Evolutionary conservation across 2,113 vertebrate species (phyloP), one percentile per base, ranked within the genome.

Genomic region (Myotis yumanensis): DNA sequence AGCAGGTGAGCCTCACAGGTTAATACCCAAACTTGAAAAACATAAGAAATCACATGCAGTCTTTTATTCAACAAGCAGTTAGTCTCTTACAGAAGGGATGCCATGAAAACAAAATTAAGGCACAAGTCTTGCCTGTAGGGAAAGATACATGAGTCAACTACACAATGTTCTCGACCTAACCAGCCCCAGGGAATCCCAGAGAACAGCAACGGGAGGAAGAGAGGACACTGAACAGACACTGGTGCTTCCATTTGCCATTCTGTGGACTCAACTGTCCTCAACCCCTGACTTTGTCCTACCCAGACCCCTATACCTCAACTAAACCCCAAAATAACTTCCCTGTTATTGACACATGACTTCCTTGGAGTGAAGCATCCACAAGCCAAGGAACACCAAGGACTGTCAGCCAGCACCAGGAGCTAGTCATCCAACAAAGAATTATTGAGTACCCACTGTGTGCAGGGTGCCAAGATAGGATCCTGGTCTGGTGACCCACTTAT

Each of bases 101-200:
- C 40, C 43, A 30, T 28, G 20, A 51, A 68, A 90, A 64, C 46
- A 91, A 95, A 91, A 92, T 14, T 28, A 82, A 95, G 83, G 89
- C 35, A 54, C 37, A n/a, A 46, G 62, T 81, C 62, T 83, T 17
- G 20, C 62, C 51, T 85, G 52, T 30, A 84, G 35, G 11, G 16
- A 15, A 87, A 66, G 51, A 66, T 9, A 32, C 3, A 57, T 69
- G 37, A 91, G 71, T 93, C 69, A 93, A 51, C 11, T 64, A 79
- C 51, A 90, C 2, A 18, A 52, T 23, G 28, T 23, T 81, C 40
- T n/a, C 66, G 68, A 88, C 54, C 81, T 77, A 35, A 59, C 10
- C 54, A 54, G 59, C 48, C 43, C 43, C 0, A 2, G 57, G 81
- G 54, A 62, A 73, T 46, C 32, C 72, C 89, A 89, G 81, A 92